Evolutionary conservation across 2,888 invertebrate species (phyloP).

Genomic region (Tillus elongatus): DNA sequence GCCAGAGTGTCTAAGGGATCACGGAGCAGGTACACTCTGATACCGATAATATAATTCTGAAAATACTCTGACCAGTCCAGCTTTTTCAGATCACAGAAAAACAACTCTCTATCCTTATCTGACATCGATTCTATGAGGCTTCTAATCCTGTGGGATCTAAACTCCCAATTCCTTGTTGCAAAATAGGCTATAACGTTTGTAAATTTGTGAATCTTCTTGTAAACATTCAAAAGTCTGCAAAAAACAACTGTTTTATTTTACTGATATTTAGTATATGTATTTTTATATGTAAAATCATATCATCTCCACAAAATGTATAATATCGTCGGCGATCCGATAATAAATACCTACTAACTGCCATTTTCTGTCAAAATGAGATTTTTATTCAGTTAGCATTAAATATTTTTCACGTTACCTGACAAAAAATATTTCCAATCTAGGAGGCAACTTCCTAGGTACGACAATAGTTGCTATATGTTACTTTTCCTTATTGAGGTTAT

Average conservation of each 20-base stretch:
- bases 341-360: too few relatives aligned
- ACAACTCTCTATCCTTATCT: slow-evolving; percentile 48
- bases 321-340: too few relatives aligned
- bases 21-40: slow-evolving; percentile 67
- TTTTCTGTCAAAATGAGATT: too few relatives aligned
- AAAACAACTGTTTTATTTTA: slow-evolving; percentile 7
- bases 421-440: too few relatives aligned
- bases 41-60: slow-evolving; percentile 60
- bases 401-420: too few relatives aligned
- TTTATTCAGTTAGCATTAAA: too few relatives aligned
- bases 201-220: slow-evolving; percentile 72
- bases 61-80: slow-evolving; percentile 72
- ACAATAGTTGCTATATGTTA: too few relatives aligned
- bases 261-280: background rate
- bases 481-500: too few relatives aligned
- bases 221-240: slow-evolving; percentile 65
- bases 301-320: too few relatives aligned
- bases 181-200: slow-evolving; percentile 68
- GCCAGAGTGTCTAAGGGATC: slow-evolving; percentile 63
- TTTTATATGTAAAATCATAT: background rate
- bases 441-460: too few relatives aligned
- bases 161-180: slow-evolving; percentile 60
- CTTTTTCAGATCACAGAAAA: slow-evolving; percentile 63
- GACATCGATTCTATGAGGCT: slow-evolving; percentile 47
- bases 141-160: slow-evolving; percentile 54